Conservation (phyloP, 2,113 vertebrate genomes). For the Lagopus leucura region DNA sequence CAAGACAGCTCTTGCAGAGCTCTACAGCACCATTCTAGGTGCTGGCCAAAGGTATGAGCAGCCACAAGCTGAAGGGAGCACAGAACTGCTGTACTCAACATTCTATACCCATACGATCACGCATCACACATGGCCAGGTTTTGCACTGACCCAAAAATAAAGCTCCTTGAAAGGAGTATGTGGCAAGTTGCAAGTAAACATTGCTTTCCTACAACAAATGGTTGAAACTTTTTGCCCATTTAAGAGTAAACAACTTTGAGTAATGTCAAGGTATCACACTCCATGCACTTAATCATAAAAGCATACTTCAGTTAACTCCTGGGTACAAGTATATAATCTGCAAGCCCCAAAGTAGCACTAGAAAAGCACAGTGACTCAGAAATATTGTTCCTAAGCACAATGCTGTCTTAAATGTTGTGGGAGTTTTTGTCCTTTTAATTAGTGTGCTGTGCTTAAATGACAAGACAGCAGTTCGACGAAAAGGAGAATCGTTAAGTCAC, state of each 20-base stretch:
- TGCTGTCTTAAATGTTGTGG: neutral
- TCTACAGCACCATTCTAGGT: neutral
- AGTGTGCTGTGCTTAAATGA: neutral
- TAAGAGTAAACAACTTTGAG: neutral
- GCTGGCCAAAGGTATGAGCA: neutral
- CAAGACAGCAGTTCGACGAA: neutral
- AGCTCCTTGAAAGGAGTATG: neutral
- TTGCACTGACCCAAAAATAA: neutral
- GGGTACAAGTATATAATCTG: neutral
- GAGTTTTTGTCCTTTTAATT: neutral
- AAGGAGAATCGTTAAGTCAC: neutral
- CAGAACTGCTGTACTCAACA: neutral
- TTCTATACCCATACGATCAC: accelerated
- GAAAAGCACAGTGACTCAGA: neutral
- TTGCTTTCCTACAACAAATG: neutral
- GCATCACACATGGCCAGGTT: neutral
- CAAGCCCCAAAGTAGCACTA: neutral
- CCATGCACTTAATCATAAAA: neutral
- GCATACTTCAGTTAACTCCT: neutral
- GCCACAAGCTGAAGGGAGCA: neutral
- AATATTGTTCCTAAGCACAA: neutral
- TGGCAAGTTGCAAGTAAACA: neutral
- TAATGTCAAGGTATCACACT: neutral
- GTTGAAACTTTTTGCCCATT: neutral
- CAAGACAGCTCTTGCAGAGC: neutral